Conservation (phyloP, 2,113 vertebrate genomes). For the Peromyscus maniculatus region DNA sequence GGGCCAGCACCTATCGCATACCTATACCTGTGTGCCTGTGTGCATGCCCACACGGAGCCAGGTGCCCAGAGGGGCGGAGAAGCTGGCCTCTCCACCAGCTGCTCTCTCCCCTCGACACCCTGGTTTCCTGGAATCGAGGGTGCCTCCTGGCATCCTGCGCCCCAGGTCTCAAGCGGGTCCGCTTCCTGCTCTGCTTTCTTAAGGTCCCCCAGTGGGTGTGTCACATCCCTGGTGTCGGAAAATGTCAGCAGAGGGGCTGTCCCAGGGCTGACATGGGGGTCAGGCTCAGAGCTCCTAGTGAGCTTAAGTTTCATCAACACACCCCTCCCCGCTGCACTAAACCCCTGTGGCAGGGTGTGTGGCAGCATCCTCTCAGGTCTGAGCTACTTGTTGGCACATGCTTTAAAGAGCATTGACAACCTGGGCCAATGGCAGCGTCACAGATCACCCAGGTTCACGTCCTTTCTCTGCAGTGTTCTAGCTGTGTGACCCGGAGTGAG, state of each 20-base stretch:
- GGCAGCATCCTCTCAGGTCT: rapidly evolving
- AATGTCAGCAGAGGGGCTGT: conserved; percentile 75
- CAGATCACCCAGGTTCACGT: neutral
- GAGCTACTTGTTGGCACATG: neutral
- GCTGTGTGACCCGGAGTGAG: neutral
- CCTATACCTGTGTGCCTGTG: too few relatives aligned
- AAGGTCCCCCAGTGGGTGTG: conserved; percentile 12
- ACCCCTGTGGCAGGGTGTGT: too few relatives aligned
- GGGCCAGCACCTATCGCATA: neutral
- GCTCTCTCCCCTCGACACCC: conserved; percentile 50
- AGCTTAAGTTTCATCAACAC: neutral
- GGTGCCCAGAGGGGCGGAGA: neutral
- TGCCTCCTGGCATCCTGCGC: conserved; percentile 37
- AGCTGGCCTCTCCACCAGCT: neutral
- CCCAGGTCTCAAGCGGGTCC: neutral
- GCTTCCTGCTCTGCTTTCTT: conserved; percentile 59
- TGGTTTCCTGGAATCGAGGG: conserved; percentile 83
- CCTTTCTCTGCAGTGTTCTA: neutral
- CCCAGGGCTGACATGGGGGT: conserved; percentile 33
- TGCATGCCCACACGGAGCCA: rapidly evolving
- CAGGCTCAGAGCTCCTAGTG: neutral
- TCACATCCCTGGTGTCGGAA: conserved; percentile 62
- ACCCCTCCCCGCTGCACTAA: too few relatives aligned
- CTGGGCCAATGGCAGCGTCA: rapidly evolving
- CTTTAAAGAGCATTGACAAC: neutral